Base-by-base conservation (phyloP, 2,888 invertebrate species). In the Tillus elongatus region DNA sequence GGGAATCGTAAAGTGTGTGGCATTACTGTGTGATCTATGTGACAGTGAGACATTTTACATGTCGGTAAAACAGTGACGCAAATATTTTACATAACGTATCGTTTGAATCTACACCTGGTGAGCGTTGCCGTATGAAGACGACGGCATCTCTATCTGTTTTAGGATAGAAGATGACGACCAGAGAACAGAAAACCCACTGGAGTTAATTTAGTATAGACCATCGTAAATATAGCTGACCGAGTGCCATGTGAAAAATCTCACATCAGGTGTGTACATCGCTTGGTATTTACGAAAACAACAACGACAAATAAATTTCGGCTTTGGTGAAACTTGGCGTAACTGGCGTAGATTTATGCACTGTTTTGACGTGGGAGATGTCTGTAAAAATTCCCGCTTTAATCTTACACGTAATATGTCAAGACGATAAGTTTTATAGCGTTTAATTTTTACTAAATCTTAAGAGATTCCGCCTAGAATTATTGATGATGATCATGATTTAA, bases 41-140 rank as follows among this genome's bases (percentile, higher is more conserved):
- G 46, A 47, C 46, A 47, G 43, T 41, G 40, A 44, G 44, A 43
- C 46, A 44, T 35, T 35, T 34, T 35, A 39, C 39, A 39, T 33
- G n/a, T n/a, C n/a, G n/a, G 39, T 8, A 40, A 14, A 28, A 35
- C 15, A 40, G 45, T 54, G 57, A 57, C 55, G 57, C 53, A 54
- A 54, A 51, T 51, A 50, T 53, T 54, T 55, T 52, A 56, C 52
- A 53, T 56, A 53, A 56, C 50, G 45, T 52, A 50, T 52, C 49
- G 50, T 48, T 51, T 49, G 46, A 40, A 10, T 30, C 27, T 51
- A 52, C 52, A 53, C 52, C 52, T 54, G 53, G 52, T n/a, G n/a
- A n/a, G n/a, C n/a, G n/a, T n/a, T n/a, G n/a, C n/a, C n/a, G n/a
- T n/a, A n/a, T n/a, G n/a, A n/a, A n/a, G n/a, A n/a, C n/a, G n/a